Conservation (phyloP, 1,140 invertebrate species). For the Penaeus japonicus region DNA sequence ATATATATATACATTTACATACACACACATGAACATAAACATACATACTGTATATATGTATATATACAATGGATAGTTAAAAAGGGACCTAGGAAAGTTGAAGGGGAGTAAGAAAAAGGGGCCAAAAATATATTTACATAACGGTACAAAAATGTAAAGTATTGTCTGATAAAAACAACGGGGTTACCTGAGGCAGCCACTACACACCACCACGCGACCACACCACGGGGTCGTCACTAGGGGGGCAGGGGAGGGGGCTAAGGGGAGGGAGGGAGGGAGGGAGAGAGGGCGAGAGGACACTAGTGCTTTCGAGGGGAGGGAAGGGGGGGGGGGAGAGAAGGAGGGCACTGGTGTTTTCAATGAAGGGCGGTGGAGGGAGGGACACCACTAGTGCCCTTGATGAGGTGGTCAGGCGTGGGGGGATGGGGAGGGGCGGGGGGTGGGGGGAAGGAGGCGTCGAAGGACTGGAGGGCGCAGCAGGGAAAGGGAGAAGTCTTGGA, state of each 20-base stretch:
- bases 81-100: background rate
- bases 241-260: background rate
- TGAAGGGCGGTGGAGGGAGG: background rate
- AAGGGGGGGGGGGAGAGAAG: background rate
- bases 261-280: background rate
- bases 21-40: background rate
- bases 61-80: no score
- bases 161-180: no score
- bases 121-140: background rate
- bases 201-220: conserved; percentile 40
- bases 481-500: no score
- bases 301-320: background rate
- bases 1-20: background rate
- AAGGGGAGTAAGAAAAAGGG: background rate
- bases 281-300: background rate
- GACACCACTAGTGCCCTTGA: background rate
- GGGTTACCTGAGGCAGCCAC: background rate
- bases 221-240: background rate
- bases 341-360: background rate
- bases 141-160: background rate
- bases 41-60: background rate
- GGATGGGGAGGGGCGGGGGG: background rate
- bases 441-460: background rate
- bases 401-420: background rate
- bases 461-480: no score